phyloP scores from a whole-genome alignment of 2,797 vertebrate genomes.

The Brachyalestes nurse region DNA sequence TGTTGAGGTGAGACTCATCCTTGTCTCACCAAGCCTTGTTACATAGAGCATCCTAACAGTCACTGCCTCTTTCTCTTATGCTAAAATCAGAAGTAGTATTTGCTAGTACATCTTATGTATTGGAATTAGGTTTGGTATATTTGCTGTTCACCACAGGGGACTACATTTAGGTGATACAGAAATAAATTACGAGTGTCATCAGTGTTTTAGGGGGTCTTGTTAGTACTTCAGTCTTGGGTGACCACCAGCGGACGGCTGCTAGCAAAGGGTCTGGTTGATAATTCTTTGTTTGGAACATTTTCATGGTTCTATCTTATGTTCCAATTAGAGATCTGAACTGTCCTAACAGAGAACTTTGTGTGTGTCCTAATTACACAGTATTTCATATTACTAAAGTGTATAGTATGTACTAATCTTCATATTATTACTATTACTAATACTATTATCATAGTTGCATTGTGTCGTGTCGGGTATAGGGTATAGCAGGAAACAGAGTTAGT shows the following conservation, averaged over 20 bases:
- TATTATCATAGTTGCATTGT: too few relatives aligned
- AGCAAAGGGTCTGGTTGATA: not conserved
- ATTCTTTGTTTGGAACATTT: not conserved
- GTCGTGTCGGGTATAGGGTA: too few relatives aligned
- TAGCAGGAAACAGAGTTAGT: too few relatives aligned
- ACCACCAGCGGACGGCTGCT: not conserved
- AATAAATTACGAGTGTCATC: not conserved
- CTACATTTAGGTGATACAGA: not conserved
- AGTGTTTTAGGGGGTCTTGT: not conserved
- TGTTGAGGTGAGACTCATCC: conserved; percentile 48
- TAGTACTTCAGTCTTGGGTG: not conserved
- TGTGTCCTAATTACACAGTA: too few relatives aligned
- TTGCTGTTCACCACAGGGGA: not conserved
- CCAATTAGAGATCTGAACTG: too few relatives aligned
- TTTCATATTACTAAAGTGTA: too few relatives aligned
- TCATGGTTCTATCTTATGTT: not conserved
- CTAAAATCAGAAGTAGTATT: not conserved
- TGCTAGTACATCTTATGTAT: too few relatives aligned
- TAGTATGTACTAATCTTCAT: too few relatives aligned
- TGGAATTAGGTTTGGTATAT: conserved; percentile 3
- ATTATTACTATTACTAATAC: too few relatives aligned
- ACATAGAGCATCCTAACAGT: conserved; percentile 14
- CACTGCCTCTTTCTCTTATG: not conserved
- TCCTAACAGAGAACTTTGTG: too few relatives aligned
- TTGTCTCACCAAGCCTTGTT: not conserved